phyloP scores from a whole-genome alignment of 2,888 invertebrate genomes.

The Temnothorax unifasciatus region DNA sequence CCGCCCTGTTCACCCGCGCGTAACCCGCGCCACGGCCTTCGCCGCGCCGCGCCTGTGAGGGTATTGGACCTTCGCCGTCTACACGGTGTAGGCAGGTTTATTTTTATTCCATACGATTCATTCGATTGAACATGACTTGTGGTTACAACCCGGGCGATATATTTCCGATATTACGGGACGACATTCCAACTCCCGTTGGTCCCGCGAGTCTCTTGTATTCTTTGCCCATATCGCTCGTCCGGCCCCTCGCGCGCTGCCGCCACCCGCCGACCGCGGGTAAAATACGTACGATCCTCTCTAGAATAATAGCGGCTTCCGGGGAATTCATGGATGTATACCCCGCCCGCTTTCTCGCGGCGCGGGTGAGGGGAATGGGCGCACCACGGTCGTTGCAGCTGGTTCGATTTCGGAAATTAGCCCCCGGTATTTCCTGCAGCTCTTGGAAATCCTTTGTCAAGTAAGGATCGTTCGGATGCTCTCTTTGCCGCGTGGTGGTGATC shows the following conservation, averaged over 20 bases:
- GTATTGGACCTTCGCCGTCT: slow-evolving; percentile 68
- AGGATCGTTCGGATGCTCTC: slow-evolving; percentile 21
- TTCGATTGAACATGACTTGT: slow-evolving; percentile 85
- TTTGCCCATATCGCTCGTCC: slow-evolving; percentile 66
- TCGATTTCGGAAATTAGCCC: slow-evolving; percentile 61
- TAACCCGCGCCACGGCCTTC: slow-evolving; percentile 14
- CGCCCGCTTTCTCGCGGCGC: slow-evolving; percentile 34
- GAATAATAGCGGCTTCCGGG: slow-evolving; percentile 70
- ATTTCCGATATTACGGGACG: slow-evolving; percentile 83
- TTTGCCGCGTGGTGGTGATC: slow-evolving; percentile 30
- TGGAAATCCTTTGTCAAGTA: slow-evolving; percentile 37
- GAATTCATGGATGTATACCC: slow-evolving; percentile 59
- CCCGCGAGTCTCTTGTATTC: slow-evolving; percentile 77
- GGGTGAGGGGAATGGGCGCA: background rate
- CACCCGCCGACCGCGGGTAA: slow-evolving; percentile 62
- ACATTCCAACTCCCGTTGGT: slow-evolving; percentile 76
- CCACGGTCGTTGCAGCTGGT: slow-evolving; percentile 6
- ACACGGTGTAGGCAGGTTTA: slow-evolving; percentile 76
- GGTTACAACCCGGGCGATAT: slow-evolving; percentile 81
- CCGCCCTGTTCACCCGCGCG: slow-evolving; percentile 4
- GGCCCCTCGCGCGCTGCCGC: slow-evolving; percentile 33
- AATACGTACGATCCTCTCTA: slow-evolving; percentile 72
- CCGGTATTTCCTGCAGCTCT: slow-evolving; percentile 32
- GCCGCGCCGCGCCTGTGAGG: slow-evolving; percentile 24
- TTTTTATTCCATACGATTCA: slow-evolving; percentile 83